Conservation (phyloP, 2,113 vertebrate species). For the Silurus asotus region DNA sequence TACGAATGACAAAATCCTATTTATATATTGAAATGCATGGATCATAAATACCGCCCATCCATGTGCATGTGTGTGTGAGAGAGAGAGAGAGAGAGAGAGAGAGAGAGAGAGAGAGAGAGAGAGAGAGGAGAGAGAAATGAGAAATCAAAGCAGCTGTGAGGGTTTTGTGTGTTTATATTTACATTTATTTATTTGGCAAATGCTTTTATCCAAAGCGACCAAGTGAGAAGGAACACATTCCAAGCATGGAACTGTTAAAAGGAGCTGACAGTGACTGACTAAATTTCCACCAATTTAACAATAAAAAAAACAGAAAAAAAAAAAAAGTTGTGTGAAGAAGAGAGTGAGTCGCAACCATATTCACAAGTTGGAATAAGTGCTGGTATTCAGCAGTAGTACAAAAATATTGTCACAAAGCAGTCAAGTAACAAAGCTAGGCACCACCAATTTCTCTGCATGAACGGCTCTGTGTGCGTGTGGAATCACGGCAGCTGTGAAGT, state of each 20-base stretch:
- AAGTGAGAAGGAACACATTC: background rate
- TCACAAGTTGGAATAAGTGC: conserved; percentile 2
- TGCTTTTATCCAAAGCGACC: conserved; percentile 5
- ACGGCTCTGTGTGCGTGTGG: background rate
- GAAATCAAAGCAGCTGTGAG: background rate
- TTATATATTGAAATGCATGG: too few relatives aligned
- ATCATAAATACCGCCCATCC: too few relatives aligned
- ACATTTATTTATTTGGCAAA: conserved; percentile 5
- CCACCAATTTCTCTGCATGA: background rate
- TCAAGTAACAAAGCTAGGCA: background rate
- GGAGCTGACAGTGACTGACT: conserved; percentile 1
- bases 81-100: background rate
- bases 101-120: background rate
- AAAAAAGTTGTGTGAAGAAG: background rate
- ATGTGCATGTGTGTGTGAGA: background rate
- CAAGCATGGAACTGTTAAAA: conserved; percentile 15
- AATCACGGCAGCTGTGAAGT: background rate
- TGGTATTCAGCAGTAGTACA: background rate
- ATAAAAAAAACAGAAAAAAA: background rate
- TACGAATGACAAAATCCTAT: too few relatives aligned
- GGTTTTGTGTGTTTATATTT: conserved; percentile 4
- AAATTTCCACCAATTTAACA: background rate
- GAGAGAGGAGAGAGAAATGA: background rate
- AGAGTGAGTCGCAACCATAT: background rate
- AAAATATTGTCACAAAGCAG: background rate